Base-by-base conservation (phyloP, 2,888 invertebrate genomes). In the Nymphalis c-album region DNA sequence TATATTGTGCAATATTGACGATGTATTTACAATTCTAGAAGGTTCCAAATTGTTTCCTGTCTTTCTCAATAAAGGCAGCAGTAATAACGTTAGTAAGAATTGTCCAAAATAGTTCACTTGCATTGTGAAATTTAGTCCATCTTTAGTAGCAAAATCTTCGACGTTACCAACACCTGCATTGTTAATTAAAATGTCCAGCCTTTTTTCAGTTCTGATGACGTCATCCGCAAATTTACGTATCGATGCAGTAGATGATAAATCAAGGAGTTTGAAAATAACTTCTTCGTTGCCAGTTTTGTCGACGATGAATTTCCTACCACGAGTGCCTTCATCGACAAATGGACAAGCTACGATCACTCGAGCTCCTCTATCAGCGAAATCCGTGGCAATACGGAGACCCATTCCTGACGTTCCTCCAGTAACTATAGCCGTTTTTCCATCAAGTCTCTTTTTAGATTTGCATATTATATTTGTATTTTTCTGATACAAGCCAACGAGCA, bases 91-190 rank as follows among this genome's bases (percentile, higher is more conserved):
- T 61, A 99, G 90, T 45, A 99, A 92, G 84, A 98, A 98, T 13
- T 97, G 96, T 0, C 98, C 98, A 83, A 96, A 97, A 79, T 98
- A 97, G 85, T 99, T 99, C 3, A 98, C 97, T 60, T 96, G 98
- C 96, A 98, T 97, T 13, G 96, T 96, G 72, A 95, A 90, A 82
- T 98, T 98, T 71, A 98, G 86, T 1, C 96, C 97, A 79, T 98
- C 98, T 76, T 95, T 94, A 22, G 96, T 96, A 64, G 93, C 89
- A 17, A 78, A 80, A 61, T 89, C 94, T 10, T 87, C 88, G 67
- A 95, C 94, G 0, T 93, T 90, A 59, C 96, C 94, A 0, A 96
- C 95, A 3, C 97, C 98, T 0, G 98, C 98, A 80, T 98, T 98
- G 83, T 98, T 97, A 55, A 98, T 93, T n/a, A 98, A 86, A 22